These are phyloP conservation scores for Magallana ariakensis DNA, from an alignment of 1,140 invertebrate genomes.

Conservation along the genomic window DNA sequence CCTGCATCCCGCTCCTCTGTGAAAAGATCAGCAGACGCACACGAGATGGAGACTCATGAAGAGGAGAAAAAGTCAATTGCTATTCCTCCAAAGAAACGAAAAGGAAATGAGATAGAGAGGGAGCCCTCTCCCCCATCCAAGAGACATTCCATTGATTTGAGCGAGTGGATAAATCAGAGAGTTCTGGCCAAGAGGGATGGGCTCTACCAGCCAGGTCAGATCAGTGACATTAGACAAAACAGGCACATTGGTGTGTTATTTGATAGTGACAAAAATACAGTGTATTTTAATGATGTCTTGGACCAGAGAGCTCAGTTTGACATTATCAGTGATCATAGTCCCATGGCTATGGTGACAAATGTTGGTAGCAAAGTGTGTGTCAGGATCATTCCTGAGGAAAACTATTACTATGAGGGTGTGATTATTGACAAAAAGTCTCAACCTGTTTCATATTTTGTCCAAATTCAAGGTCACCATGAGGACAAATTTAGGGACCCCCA, in stretches of 20 bases:
- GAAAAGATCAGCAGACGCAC: neutral
- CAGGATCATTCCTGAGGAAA: conserved; percentile 81
- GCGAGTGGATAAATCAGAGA: conserved; percentile 93
- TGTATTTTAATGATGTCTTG: conserved; percentile 83
- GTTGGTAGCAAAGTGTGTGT: conserved; percentile 84
- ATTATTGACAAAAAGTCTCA: conserved; percentile 87
- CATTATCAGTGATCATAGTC: conserved; percentile 95
- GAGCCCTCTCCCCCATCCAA: conserved; percentile 61
- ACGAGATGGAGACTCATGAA: conserved; percentile 51
- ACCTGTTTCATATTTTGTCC: conserved; percentile 89
- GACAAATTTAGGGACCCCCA: conserved; percentile 56
- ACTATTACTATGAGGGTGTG: conserved; percentile 89
- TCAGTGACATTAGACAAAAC: conserved; percentile 84
- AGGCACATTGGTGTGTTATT: conserved; percentile 87
- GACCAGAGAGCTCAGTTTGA: conserved; percentile 88
- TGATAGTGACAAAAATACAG: conserved; percentile 84
- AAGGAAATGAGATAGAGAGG: conserved; percentile 71
- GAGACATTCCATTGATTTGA: conserved; percentile 86
- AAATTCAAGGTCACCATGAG: conserved; percentile 80
- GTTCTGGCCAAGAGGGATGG: conserved; percentile 91
- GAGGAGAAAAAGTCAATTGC: conserved; percentile 70
- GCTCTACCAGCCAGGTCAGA: conserved; percentile 90
- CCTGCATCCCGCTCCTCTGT: conserved; percentile 5
- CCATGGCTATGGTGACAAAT: conserved; percentile 88
- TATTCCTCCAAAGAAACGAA: conserved; percentile 79